Conservation (phyloP, 2,113 vertebrate genomes). For the Tupaia tana region DNA sequence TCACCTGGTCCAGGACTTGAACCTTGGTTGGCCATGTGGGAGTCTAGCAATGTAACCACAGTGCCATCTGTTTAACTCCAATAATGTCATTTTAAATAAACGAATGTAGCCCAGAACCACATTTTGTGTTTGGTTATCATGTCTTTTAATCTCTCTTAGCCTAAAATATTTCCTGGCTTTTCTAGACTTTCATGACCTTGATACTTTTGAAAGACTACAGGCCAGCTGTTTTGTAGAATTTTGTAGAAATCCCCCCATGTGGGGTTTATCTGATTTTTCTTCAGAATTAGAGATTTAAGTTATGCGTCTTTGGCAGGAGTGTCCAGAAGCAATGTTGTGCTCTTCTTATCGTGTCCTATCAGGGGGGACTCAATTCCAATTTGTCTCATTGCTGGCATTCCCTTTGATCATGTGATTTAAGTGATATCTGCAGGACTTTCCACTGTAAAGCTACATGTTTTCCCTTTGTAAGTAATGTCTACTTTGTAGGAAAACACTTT, state of each 20-base stretch:
- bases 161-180: neutral
- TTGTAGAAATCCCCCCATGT: neutral
- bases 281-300: neutral
- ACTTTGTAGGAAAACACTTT: neutral
- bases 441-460: neutral
- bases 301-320: neutral
- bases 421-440: neutral
- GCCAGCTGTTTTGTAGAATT: neutral
- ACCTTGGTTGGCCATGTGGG: no score
- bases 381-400: neutral
- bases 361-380: neutral
- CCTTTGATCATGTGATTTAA: neutral
- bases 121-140: neutral
- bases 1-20: no score
- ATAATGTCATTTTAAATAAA: neutral
- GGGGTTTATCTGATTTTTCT: neutral
- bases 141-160: neutral
- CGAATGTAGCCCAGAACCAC: neutral
- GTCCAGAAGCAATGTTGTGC: neutral
- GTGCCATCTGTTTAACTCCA: no score
- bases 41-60: no score
- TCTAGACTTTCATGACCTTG: neutral
- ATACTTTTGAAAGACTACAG: neutral
- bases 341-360: neutral
- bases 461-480: neutral